Evolutionary conservation across 2,113 vertebrate species (phyloP), one percentile per base, ranked within the genome.

Genomic region (Ginglymostoma cirratum): DNA sequence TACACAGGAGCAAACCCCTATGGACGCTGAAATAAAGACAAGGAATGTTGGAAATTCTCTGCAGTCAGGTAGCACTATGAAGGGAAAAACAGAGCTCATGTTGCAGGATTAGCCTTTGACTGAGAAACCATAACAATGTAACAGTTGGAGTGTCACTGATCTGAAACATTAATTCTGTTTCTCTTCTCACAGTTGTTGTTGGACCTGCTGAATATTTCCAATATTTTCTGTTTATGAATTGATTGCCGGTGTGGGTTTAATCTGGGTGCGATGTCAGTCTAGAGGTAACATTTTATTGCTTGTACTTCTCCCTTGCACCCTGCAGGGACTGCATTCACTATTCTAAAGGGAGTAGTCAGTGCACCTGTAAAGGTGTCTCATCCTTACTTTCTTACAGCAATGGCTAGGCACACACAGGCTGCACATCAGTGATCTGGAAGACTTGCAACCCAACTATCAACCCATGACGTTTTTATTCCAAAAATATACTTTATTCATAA

Each of bases 401-500:
- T 93, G 55, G 5, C 38, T 93, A 55, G 89, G 38, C 61, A 93
- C 61, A 66, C 38, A 66, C 61, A 93, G 61, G 34, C 38, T 66
- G 61, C 38, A 61, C 89, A 93, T 93, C 89, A 93, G 89, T 67
- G 89, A 92, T 66, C 89, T 38, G 55, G 61, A 92, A 92, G 55
- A 34, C 19, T 65, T 23, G 21, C 61, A 93, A 55, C 38, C 61
- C 34, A 66, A 93, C 61, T 93, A 61, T 66, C 5, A 6, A 66
- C 89, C 30, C 61, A 19, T 93, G 89, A 34, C 19, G 89, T 92
- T 65, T 38, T 2, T 12, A 61, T 61, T 61, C 12, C 55, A 61
- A 61, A 61, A 61, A 61, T 61, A 61, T 61, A 61, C 55, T 61
- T 61, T 61, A 12, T 61, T 61, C 10, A 61, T 61, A 12, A 61